These are phyloP conservation scores for Lagria hirta DNA, from an alignment of 2,888 invertebrate species.

Conservation along the genomic window DNA sequence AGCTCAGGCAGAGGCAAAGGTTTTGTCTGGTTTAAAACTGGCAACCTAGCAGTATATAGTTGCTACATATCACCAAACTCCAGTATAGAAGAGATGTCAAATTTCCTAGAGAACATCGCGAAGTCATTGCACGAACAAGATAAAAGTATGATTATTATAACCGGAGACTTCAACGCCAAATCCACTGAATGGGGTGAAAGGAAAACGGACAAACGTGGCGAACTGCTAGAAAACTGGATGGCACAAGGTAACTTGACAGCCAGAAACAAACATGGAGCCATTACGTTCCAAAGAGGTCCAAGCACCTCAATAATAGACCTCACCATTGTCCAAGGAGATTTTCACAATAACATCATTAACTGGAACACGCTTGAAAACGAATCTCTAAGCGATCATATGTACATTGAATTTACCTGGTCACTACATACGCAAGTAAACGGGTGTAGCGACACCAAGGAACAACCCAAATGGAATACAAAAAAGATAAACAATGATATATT, in stretches of 20 bases:
- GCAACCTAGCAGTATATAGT: conserved; percentile 3
- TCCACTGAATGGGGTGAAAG: conserved; percentile 1
- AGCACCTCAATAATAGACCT: conserved; percentile 4
- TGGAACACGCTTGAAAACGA: conserved; percentile 1
- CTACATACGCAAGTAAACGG: no score
- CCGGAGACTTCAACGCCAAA: conserved; percentile 2
- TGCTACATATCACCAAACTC: conserved; percentile 9
- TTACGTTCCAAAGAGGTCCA: conserved; percentile 3
- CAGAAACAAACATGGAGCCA: conserved; percentile 1
- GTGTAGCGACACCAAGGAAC: no score
- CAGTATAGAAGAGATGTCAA: conserved; percentile 1
- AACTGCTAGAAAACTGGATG: conserved; percentile 1
- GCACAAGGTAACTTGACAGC: conserved; percentile 1
- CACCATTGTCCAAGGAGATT: neutral
- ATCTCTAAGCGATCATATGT: conserved; percentile 5
- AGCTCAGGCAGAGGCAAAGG: neutral
- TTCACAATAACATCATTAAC: neutral
- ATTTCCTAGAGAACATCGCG: neutral
- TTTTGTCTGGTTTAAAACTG: conserved; percentile 1
- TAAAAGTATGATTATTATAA: conserved; percentile 2
- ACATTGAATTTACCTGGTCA: neutral
- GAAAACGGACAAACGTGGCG: neutral
- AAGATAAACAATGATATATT: no score
- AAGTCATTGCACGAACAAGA: neutral
- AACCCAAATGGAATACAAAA: no score